Evolutionary conservation across 64 coral and sea anemone genomes (phyloP), one percentile per base, ranked within the genome.

Genomic region (Stichodactyla helianthus): DNA sequence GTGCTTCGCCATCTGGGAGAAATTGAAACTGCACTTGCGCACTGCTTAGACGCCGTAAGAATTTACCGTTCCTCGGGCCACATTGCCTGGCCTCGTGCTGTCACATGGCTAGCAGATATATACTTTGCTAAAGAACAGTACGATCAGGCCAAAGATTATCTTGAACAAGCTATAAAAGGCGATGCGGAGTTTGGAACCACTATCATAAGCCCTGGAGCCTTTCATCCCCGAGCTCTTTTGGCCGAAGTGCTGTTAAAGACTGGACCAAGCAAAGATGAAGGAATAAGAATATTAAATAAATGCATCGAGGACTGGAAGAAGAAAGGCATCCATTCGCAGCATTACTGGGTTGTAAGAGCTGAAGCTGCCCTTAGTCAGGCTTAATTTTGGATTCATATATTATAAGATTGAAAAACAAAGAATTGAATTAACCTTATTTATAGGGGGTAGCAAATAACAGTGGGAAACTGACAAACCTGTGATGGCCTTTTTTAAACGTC

Each of bases 51-150:
- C 52, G 93, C 93, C 51, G 86, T 95, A 3, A 44, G 91, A 8
- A 84, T 95, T 10, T 95, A 95, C 11, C 86, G 93, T 77, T 77
- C 60, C 12, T 86, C 94, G 6, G 87, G 87, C 0, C 94, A 95
- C 68, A 89, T 92, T 78, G 87, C 94, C 68, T 95, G 90, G 90
- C 93, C 93, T 6, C 93, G 93, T 17, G 93, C 87, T 53, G 83
- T 86, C 50, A 95, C 93, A 27, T 89, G 54, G 76, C 70, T 95
- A 31, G 93, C 93, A 6, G 93, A 95, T 82, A 86, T 95, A 65
- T 71, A 86, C 25, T 77, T 95, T 51, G 78, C 84, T 11, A 86
- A 83, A 11, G 50, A 55, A 67, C 88, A 93, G 22, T 88, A 84
- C 51, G 17, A 13, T 50, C 55, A 15, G 4, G 94, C 94, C 52